Evolutionary conservation across 2,113 vertebrate genomes (phyloP), one percentile per base, ranked within the genome.

Genomic region (Alces alces): DNA sequence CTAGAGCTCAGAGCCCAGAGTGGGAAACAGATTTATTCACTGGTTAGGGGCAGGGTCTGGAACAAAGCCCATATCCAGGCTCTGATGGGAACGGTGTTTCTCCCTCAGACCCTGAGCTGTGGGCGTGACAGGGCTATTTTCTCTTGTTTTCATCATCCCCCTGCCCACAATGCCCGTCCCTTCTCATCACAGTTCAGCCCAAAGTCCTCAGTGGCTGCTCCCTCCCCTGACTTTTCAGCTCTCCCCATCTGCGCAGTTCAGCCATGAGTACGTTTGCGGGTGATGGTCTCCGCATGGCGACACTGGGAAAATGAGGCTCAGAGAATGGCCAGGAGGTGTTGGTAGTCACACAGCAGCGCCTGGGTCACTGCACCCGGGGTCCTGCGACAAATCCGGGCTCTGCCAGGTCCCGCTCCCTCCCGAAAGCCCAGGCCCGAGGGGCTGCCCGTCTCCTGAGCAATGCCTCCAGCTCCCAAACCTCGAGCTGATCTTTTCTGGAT

Each of bases 361-460:
- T 27, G 89, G n/a, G 39, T 30, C 23, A 25, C 28, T 13, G 36
- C 4, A 57, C 82, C 3, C 21, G 7, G 4, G 58, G 66, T 27
- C 64, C 88, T 52, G 52, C 9, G 64, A 64, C 11, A n/a, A 50
- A 50, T 17, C 64, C 1, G 0, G 10, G 4, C 12, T 66, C 47
- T 43, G n/a, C 2, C 73, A 2, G 15, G 30, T 3, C 55, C 87
- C 3, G 28, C 16, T 12, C 66, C n/a, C 39, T 87, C 52, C 52
- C 17, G 0, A 2, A 5, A 19, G 28, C 54, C 60, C 6, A 11
- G 36, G 52, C 70, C 58, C 12, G 0, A 52, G 60, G 52, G 52
- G 79, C 60, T 28, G 36, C 61, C 30, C 0, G 97, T 99, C 97
- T 98, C 99, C 98, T 43, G 95, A 98, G 98, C 73, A 57, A 99